A percentile compares a stretch with the other conserved stretches of the same genome.
phyloP scores from a whole-genome alignment of 2,113 vertebrate genomes.

The Syrrhaptes paradoxus region DNA sequence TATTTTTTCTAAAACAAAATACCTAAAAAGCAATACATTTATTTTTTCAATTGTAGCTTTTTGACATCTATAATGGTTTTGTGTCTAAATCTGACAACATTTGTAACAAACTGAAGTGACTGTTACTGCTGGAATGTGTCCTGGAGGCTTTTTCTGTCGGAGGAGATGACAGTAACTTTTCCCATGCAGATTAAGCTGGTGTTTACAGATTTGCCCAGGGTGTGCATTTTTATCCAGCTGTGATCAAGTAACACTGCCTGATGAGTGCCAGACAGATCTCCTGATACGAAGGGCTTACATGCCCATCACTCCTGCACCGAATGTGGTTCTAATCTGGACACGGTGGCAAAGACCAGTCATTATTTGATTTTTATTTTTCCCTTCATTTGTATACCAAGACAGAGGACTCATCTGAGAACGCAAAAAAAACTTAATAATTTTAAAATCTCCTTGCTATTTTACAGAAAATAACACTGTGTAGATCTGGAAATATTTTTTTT shows the following conservation, averaged over 20 bases:
- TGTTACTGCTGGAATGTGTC: slow-evolving; percentile 80
- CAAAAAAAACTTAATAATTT: background rate
- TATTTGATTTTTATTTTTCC: background rate
- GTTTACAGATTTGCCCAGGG: slow-evolving; percentile 93
- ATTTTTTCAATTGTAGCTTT: slow-evolving; percentile 60
- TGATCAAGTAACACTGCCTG: slow-evolving; percentile 83
- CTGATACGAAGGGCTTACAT: slow-evolving; percentile 69
- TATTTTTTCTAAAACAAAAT: slow-evolving; percentile 45
- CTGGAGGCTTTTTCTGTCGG: slow-evolving; percentile 87
- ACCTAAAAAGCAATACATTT: slow-evolving; percentile 21
- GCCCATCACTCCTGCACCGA: slow-evolving; percentile 60
- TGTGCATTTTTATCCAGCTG: slow-evolving; percentile 86
- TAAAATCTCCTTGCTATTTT: background rate
- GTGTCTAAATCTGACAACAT: slow-evolving; percentile 83
- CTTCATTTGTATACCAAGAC: background rate
- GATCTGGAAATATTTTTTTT: background rate
- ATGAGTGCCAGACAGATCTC: slow-evolving; percentile 84
- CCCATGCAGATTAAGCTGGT: slow-evolving; percentile 94
- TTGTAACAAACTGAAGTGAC: slow-evolving; percentile 78
- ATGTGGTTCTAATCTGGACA: slow-evolving; percentile 19
- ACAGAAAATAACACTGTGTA: background rate
- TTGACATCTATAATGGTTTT: slow-evolving; percentile 86
- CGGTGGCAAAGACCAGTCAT: background rate
- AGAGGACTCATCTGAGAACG: background rate
- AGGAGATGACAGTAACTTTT: slow-evolving; percentile 88